phyloP scores from a whole-genome alignment of 2,888 invertebrate species.

The Micoletzkya japonica region DNA sequence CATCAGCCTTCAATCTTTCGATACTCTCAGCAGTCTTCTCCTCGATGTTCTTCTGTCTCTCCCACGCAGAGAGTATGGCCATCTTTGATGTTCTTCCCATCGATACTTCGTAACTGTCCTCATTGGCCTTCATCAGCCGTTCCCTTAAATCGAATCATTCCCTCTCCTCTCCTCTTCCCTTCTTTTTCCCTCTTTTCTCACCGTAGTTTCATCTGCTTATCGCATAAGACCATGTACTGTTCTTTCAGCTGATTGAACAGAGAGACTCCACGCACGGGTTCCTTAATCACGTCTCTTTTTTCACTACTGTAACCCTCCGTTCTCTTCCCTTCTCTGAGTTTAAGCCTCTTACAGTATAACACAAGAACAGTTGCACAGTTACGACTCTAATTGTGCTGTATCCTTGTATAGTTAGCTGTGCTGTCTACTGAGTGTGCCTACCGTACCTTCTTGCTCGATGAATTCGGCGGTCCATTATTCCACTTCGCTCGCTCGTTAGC shows the following conservation, averaged over 20 bases:
- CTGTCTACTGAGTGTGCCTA: too few species aligned
- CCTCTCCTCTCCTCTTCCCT: neutral
- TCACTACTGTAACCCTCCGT: neutral
- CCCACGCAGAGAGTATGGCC: slow-evolving; percentile 56
- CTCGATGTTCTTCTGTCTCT: slow-evolving; percentile 46
- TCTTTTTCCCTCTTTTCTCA: slow-evolving; percentile 21
- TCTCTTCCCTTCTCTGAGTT: neutral
- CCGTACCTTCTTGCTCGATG: too few species aligned
- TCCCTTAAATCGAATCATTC: slow-evolving; percentile 40
- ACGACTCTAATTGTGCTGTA: too few species aligned
- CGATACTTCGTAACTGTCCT: slow-evolving; percentile 57
- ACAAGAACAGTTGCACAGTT: too few species aligned
- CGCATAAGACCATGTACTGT: slow-evolving; percentile 52
- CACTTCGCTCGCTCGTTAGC: neutral
- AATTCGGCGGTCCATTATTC: neutral
- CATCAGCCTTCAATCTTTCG: slow-evolving; percentile 53
- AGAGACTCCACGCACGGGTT: slow-evolving; percentile 15
- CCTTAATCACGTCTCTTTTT: neutral
- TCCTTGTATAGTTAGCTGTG: too few species aligned
- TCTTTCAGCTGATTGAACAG: slow-evolving; percentile 56
- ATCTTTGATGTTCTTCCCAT: slow-evolving; percentile 55
- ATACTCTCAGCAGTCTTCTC: slow-evolving; percentile 51
- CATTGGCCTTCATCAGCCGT: slow-evolving; percentile 81
- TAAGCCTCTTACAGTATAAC: neutral
- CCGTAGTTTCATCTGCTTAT: slow-evolving; percentile 56